These are phyloP conservation scores for Sweltsa coloradensis DNA, from an alignment of 1,140 invertebrate genomes.

Conservation along the genomic window DNA sequence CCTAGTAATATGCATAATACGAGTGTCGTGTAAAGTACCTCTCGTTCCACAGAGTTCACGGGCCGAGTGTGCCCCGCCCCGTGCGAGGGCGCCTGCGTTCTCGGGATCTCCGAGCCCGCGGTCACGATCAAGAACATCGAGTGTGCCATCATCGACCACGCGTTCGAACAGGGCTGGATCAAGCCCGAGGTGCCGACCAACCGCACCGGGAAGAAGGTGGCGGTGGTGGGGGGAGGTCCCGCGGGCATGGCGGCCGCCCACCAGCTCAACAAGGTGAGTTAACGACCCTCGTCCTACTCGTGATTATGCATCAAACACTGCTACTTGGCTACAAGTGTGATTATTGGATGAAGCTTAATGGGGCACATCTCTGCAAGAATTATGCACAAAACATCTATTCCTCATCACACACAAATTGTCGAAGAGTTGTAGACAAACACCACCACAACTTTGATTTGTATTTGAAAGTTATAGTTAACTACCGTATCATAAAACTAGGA, in stretches of 20 bases:
- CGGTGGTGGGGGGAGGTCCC: constrained; percentile 92
- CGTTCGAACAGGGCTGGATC: constrained; percentile 95
- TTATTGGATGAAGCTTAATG: no score
- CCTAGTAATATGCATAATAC: no score
- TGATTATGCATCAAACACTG: neutral
- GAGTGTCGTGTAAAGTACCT: no score
- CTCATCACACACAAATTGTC: no score
- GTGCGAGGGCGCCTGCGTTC: constrained; percentile 95
- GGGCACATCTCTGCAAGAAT: no score
- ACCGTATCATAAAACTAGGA: no score
- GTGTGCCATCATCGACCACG: constrained; percentile 96
- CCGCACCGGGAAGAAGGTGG: constrained; percentile 77
- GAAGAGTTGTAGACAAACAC: no score
- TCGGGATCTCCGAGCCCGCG: constrained; percentile 89
- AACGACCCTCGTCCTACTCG: constrained; percentile 3
- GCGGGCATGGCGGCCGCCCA: constrained; percentile 92
- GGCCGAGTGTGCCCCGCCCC: constrained; percentile 97
- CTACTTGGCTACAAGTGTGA: no score
- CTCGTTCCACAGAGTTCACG: constrained; percentile 72
- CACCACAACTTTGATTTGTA: no score
- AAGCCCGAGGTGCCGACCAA: constrained; percentile 55
- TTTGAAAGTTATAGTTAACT: no score
- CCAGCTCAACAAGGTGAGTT: constrained; percentile 82
- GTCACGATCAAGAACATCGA: constrained; percentile 99
- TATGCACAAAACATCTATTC: no score